phyloP scores from a whole-genome alignment of 1,140 invertebrate species.

The Phocides pigmalion region DNA sequence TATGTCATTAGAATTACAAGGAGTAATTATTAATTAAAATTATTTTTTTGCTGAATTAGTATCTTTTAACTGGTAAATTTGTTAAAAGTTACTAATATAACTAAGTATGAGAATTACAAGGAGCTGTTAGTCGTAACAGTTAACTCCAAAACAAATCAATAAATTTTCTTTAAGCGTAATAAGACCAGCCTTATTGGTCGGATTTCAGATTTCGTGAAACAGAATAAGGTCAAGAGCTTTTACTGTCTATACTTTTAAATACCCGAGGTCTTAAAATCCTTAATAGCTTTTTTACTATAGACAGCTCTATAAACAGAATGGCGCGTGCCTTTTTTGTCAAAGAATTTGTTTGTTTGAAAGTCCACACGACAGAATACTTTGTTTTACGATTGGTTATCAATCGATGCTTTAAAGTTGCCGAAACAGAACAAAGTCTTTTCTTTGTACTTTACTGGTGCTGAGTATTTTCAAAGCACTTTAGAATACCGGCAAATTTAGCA shows the following conservation, averaged over 20 bases:
- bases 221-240: neutral
- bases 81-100: too few species aligned
- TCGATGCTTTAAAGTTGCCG: neutral
- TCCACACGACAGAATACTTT: neutral
- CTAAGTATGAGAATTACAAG: too few species aligned
- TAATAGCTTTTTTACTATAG: slow-evolving; percentile 9
- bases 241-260: neutral
- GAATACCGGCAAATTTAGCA: too few species aligned
- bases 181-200: neutral
- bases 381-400: neutral
- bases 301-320: slow-evolving; percentile 1
- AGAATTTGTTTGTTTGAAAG: slow-evolving; percentile 1
- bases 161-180: neutral
- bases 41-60: too few species aligned
- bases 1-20: too few species aligned
- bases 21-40: too few species aligned
- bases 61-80: too few species aligned
- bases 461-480: too few species aligned
- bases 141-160: neutral
- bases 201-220: neutral
- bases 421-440: neutral
- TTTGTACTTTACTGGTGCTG: too few species aligned
- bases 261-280: neutral
- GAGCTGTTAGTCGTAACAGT: neutral
- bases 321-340: slow-evolving; percentile 1